Conservation (phyloP, 2,888 invertebrate genomes). For the Automeris io region DNA sequence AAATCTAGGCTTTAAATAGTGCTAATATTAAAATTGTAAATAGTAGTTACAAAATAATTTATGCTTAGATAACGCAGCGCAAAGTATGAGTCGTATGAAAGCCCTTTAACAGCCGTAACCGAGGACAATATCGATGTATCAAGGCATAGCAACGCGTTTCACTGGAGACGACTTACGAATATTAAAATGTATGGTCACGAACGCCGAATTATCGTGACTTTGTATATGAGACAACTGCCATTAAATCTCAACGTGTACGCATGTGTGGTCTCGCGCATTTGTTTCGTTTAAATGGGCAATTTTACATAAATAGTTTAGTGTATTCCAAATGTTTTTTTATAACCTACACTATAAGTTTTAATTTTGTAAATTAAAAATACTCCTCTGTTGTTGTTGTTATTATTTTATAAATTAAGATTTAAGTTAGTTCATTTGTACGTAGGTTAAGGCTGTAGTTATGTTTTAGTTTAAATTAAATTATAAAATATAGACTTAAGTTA, state of each 20-base stretch:
- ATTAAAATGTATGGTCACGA: conserved; percentile 67
- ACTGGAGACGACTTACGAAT: conserved; percentile 35
- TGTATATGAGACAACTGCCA: conserved; percentile 27
- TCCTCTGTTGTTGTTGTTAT: too few species aligned
- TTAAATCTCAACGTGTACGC: conserved; percentile 22
- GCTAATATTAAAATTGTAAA: too few species aligned
- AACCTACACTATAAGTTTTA: too few species aligned
- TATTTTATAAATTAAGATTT: too few species aligned
- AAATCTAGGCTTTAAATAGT: too few species aligned
- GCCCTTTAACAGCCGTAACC: conserved; percentile 1
- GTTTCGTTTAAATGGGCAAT: conserved; percentile 8
- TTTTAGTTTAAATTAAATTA: too few species aligned
- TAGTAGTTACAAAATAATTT: not conserved
- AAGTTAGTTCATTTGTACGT: too few species aligned
- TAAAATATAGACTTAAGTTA: too few species aligned
- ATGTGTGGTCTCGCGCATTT: conserved; percentile 29
- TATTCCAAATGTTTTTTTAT: too few species aligned
- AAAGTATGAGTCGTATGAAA: not conserved
- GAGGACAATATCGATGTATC: conserved; percentile 54
- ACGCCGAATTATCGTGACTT: conserved; percentile 41
- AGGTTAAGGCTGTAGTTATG: too few species aligned
- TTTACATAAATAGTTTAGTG: too few species aligned
- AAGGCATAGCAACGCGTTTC: conserved; percentile 53
- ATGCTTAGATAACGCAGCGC: not conserved
- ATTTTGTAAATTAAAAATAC: too few species aligned